A percentile compares a stretch with the other conserved stretches of the same genome.
These are phyloP conservation scores for Fabriciana adippe DNA, from an alignment of 2,888 invertebrate species.

Conservation along the genomic window DNA sequence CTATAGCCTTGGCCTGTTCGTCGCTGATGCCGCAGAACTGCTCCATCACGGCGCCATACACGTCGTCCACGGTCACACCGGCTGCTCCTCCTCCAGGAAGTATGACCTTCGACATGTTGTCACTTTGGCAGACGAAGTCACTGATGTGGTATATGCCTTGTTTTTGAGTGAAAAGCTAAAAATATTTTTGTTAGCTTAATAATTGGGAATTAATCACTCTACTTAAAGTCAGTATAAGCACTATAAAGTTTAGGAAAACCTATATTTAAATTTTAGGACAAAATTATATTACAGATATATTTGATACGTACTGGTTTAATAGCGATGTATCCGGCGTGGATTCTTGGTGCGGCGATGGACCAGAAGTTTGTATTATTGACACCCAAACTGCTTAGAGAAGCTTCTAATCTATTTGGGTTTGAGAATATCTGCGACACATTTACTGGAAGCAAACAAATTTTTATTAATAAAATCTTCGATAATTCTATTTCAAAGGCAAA, in stretches of 20 bases:
- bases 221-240: too few relatives aligned
- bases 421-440: slow-evolving; percentile 57
- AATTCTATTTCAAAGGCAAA: too few relatives aligned
- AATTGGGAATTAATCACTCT: not conserved
- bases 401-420: slow-evolving; percentile 55
- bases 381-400: slow-evolving; percentile 53
- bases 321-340: slow-evolving; percentile 59
- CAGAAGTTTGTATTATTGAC: slow-evolving; percentile 76
- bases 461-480: too few relatives aligned
- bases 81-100: slow-evolving; percentile 51
- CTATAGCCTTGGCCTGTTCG: slow-evolving; percentile 60
- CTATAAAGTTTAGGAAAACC: too few relatives aligned
- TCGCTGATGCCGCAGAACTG: slow-evolving; percentile 75
- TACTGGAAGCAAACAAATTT: slow-evolving; percentile 48
- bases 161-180: slow-evolving; percentile 58
- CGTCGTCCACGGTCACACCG: slow-evolving; percentile 59
- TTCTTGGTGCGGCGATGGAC: slow-evolving; percentile 67
- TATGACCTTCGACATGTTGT: slow-evolving; percentile 56
- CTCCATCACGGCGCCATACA: slow-evolving; percentile 62
- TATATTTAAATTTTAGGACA: too few relatives aligned
- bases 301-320: slow-evolving; percentile 60
- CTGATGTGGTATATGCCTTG: slow-evolving; percentile 53
- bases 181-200: not conserved
- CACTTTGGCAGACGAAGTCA: slow-evolving; percentile 59
- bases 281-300: not conserved